Evolutionary conservation across 2,888 invertebrate genomes (phyloP).

Genomic region (Alloplasta piceator): DNA sequence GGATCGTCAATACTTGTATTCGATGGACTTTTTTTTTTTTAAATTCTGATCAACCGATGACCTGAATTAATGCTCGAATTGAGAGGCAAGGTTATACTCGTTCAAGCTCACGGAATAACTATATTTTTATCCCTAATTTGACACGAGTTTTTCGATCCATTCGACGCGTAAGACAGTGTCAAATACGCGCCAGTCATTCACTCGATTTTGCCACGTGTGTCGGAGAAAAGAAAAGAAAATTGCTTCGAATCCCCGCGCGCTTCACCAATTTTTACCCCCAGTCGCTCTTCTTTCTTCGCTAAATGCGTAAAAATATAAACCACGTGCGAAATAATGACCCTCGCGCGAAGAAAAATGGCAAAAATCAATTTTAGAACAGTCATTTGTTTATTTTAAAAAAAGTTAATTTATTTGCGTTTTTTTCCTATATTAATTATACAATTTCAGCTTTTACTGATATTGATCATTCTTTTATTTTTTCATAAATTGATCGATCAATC

Average conservation of each 20-base stretch:
- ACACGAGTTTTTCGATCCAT: slow-evolving; percentile 19
- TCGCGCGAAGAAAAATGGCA: too few species aligned
- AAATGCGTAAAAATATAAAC: neutral
- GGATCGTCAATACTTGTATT: neutral
- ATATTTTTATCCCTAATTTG: slow-evolving; percentile 8
- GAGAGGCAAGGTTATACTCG: neutral
- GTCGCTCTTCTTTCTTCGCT: neutral
- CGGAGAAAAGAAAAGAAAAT: slow-evolving; percentile 20
- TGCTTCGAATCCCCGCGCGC: neutral
- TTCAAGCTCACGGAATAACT: neutral
- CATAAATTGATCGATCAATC: too few species aligned
- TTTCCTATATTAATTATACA: too few species aligned
- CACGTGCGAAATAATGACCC: neutral
- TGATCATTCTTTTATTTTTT: too few species aligned
- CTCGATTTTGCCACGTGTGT: slow-evolving; percentile 41
- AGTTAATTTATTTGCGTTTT: too few species aligned
- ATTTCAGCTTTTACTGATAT: too few species aligned
- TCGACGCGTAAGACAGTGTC: neutral
- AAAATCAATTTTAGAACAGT: too few species aligned
- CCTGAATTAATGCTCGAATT: too few species aligned
- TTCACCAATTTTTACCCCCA: neutral
- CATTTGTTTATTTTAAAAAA: too few species aligned
- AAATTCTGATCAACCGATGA: neutral
- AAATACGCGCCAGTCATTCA: slow-evolving; percentile 40
- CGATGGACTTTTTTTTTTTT: neutral